Base-by-base conservation (phyloP, 2,797 vertebrate species). In the Adrianichthys oophorus region DNA sequence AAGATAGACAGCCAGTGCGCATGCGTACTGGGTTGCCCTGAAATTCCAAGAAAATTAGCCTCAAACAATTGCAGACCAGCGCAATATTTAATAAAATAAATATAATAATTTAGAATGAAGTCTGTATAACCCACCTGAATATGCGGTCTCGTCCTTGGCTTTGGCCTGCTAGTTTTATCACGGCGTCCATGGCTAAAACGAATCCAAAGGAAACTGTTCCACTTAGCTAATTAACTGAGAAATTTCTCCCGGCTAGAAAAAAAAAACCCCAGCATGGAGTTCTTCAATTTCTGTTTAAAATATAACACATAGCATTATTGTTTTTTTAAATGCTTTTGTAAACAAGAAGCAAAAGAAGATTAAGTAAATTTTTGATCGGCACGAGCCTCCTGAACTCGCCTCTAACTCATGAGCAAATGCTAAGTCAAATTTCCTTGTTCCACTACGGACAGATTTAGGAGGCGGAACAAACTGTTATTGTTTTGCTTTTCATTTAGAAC, bases 21-120 rank as follows among this genome's bases (percentile, higher is more conserved):
- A 98, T 56, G 94, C 91, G 79, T 95, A 96, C 19, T 99, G 98
- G 65, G 93, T 92, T 26, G 96, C 90, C 91, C 96, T 99, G 90
- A 75, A 94, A 93, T 71, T 2, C 16, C 45, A 45, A 46, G n/a
- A 46, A 41, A 7, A n/a, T 12, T 37, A 37, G 32, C 10, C 10
- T 13, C 10, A 47, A 1, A 32, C 17, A 7, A 5, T 2, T n/a
- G 15, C 4, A 8, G 8, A 4, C 1, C 4, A 29, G 52, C 3
- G 21, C 7, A 23, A 23, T 0, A 24, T 55, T 15, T 19, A 51
- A 58, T 13, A 41, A 15, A 44, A 52, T 7, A 18, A 26, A 0
- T 2, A 59, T 12, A 80, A 49, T 56, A 47, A 52, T 12, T n/a
- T 19, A 0, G 5, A 37, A 13, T 37, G 12, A 12, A 13, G 0